A percentile compares a stretch with the other conserved stretches of the same genome.
These are phyloP conservation scores for Notamacropus eugenii DNA, from an alignment of 2,797 vertebrate genomes.

Conservation along the genomic window DNA sequence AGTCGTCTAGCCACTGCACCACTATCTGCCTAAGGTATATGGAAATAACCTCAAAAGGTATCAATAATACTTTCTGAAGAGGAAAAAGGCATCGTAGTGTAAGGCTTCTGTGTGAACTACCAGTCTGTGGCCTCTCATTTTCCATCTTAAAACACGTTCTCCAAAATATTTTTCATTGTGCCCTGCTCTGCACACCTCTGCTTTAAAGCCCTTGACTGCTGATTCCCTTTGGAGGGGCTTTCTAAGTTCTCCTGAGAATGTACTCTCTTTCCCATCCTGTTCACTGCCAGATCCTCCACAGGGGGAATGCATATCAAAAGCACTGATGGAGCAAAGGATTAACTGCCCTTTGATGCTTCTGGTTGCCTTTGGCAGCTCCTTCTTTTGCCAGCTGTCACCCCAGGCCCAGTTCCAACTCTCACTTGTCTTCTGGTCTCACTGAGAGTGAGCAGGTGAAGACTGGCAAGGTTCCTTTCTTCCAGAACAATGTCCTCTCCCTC, in stretches of 20 bases:
- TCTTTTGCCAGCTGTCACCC: neutral
- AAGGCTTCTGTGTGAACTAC: neutral
- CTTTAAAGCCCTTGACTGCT: neutral
- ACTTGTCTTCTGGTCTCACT: neutral
- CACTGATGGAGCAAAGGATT: neutral
- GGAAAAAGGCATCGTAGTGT: neutral
- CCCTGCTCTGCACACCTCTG: neutral
- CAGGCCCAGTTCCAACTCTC: neutral
- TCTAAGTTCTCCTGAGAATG: neutral
- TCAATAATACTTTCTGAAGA: neutral
- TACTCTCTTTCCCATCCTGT: neutral
- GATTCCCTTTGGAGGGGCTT: neutral
- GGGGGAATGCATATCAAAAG: neutral
- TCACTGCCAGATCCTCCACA: neutral
- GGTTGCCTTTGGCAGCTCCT: neutral
- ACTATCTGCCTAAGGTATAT: neutral
- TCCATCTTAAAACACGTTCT: neutral
- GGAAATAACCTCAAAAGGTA: too few relatives aligned
- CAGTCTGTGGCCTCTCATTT: neutral
- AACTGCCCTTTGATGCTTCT: neutral
- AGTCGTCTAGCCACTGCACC: neutral
- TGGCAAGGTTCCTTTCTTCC: neutral
- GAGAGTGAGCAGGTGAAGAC: neutral
- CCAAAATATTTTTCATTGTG: too few relatives aligned
- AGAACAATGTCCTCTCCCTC: neutral